Percentiles rank a stretch among this genome's conserved stretches.
Conservation (phyloP, 1,140 invertebrate species). For the Papilio aristodemus region DNA sequence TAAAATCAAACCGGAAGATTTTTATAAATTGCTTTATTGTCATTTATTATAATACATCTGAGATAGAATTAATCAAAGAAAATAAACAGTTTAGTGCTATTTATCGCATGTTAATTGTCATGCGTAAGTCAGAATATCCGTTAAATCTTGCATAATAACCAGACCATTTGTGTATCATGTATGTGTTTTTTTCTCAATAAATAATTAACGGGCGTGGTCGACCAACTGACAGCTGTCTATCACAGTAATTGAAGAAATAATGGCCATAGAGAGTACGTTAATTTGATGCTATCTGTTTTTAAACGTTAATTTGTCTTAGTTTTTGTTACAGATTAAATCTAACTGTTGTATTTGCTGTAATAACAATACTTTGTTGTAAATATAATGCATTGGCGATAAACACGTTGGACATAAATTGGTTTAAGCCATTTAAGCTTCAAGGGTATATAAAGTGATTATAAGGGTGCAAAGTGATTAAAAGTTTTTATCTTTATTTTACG, state of each 20-base stretch:
- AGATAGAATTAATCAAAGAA: too few relatives aligned
- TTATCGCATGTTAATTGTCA: too few relatives aligned
- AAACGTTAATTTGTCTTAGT: slow-evolving; percentile 19
- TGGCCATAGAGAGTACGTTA: slow-evolving; percentile 21
- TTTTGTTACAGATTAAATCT: slow-evolving; percentile 1
- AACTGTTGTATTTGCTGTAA: background rate
- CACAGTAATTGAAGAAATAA: slow-evolving; percentile 48
- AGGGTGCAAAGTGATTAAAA: background rate
- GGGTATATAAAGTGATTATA: background rate
- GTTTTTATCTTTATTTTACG: background rate
- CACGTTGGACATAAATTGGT: background rate
- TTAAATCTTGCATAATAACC: too few relatives aligned
- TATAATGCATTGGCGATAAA: background rate
- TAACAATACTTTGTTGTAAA: background rate
- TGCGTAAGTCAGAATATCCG: too few relatives aligned
- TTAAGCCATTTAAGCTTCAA: background rate
- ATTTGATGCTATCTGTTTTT: background rate
- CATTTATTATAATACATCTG: too few relatives aligned
- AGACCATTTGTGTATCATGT: slow-evolving; percentile 19
- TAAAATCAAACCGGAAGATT: too few relatives aligned
- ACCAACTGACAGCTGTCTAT: slow-evolving; percentile 38
- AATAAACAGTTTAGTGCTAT: too few relatives aligned
- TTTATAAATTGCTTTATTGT: too few relatives aligned
- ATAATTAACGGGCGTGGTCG: slow-evolving; percentile 50
- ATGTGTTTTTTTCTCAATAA: slow-evolving; percentile 44